These are phyloP conservation scores for Scaptodrosophila latifasciaeformis DNA, from an alignment of 2,888 invertebrate genomes.

Conservation along the genomic window DNA sequence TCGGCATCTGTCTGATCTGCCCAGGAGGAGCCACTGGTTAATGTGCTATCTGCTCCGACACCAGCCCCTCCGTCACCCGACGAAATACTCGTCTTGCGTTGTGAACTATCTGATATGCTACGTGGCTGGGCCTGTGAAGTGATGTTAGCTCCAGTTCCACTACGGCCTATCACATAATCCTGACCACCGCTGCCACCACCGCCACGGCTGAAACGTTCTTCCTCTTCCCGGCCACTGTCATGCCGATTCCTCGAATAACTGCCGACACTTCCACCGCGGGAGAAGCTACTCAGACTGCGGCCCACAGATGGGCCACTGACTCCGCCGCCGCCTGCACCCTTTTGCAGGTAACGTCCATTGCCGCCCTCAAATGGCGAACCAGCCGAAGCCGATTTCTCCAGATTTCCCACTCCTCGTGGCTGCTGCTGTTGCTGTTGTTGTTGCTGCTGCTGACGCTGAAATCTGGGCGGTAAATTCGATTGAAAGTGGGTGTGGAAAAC, in stretches of 20 bases:
- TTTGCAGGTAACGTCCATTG: conserved; percentile 58
- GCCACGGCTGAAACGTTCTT: conserved; percentile 46
- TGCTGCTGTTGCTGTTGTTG: conserved; percentile 76
- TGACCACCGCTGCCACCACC: conserved; percentile 31
- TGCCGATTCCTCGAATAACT: conserved; percentile 52
- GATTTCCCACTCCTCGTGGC: conserved; percentile 43
- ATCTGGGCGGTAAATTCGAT: conserved; percentile 89
- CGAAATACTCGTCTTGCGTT: conserved; percentile 74
- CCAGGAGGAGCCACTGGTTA: conserved; percentile 74
- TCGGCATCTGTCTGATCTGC: conserved; percentile 76
- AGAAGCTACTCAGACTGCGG: conserved; percentile 31
- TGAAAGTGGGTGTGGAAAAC: conserved; percentile 85
- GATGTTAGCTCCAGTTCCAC: conserved; percentile 23
- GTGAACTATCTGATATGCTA: conserved; percentile 75
- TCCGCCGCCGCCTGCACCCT: too few species aligned
- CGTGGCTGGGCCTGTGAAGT: conserved; percentile 67
- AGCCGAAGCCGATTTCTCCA: conserved; percentile 65
- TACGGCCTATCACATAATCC: conserved; percentile 41
- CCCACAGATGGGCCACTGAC: too few species aligned
- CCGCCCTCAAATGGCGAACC: conserved; percentile 57
- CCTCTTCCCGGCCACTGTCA: conserved; percentile 58
- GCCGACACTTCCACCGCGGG: conserved; percentile 46
- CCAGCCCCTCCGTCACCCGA: conserved; percentile 72
- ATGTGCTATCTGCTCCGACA: conserved; percentile 26
- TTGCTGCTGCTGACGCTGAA: conserved; percentile 82